Percentiles rank a stretch among this genome's conserved stretches.
These are phyloP conservation scores for Aphidius gifuensis DNA, from an alignment of 1,140 invertebrate genomes.

Conservation along the genomic window DNA sequence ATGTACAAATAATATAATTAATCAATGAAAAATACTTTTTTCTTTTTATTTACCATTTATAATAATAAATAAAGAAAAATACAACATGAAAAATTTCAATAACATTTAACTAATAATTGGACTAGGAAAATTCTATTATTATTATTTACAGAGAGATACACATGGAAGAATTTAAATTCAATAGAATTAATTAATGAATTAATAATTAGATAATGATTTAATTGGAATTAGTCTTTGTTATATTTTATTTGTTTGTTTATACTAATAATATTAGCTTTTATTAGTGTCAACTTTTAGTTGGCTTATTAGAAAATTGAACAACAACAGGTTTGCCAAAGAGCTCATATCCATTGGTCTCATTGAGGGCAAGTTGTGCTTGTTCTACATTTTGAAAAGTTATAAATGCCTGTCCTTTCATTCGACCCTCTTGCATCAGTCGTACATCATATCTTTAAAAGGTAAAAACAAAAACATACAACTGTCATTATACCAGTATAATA, in stretches of 20 bases:
- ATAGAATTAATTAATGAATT: too few species aligned
- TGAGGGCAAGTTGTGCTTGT: constrained; percentile 71
- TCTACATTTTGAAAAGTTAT: constrained; percentile 74
- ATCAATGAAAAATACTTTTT: too few species aligned
- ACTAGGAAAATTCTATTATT: too few species aligned
- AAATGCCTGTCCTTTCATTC: constrained; percentile 96
- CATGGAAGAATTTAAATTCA: too few species aligned
- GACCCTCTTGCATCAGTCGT: constrained; percentile 88
- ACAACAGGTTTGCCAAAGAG: constrained; percentile 87
- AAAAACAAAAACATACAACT: constrained; percentile 19
- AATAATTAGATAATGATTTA: too few species aligned
- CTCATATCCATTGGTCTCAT: constrained; percentile 86
- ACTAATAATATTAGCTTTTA: background rate
- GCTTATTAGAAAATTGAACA: constrained; percentile 78
- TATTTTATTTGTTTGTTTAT: background rate
- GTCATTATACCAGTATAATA: constrained; percentile 1
- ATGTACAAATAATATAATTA: too few species aligned
- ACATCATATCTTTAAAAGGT: constrained; percentile 66
- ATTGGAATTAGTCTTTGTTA: too few species aligned
- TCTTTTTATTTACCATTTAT: too few species aligned
- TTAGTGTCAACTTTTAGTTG: constrained; percentile 32
- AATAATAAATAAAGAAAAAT: too few species aligned
- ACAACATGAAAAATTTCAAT: too few species aligned
- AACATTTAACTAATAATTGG: too few species aligned
- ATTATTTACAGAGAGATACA: too few species aligned